Evolutionary conservation across 2,113 vertebrate genomes (phyloP).

Genomic region (Zosterops pallidus): DNA sequence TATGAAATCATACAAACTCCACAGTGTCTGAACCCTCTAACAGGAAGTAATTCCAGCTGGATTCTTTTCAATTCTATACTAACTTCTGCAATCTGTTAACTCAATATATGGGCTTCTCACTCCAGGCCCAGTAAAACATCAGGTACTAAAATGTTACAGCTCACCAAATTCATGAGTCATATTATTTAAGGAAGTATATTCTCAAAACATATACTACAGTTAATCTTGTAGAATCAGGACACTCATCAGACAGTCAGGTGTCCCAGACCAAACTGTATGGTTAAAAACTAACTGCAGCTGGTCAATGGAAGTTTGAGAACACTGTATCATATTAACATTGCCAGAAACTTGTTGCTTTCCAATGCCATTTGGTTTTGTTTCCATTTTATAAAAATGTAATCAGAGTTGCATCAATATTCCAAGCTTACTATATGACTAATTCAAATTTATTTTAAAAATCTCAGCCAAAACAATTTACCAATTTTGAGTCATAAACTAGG

Average conservation of each 20-base stretch:
- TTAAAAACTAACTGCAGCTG: neutral
- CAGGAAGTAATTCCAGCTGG: neutral
- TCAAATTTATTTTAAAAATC: neutral
- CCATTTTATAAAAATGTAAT: neutral
- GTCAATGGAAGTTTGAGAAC: neutral
- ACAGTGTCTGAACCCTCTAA: neutral
- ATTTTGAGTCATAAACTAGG: neutral
- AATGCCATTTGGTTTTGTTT: neutral
- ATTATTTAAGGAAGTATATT: neutral
- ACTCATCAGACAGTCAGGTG: neutral
- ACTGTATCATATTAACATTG: neutral
- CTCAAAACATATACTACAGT: neutral
- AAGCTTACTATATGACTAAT: neutral
- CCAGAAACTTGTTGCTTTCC: neutral
- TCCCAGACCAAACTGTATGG: neutral
- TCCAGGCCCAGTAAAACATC: neutral
- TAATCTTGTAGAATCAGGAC: neutral
- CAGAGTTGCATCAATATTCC: neutral
- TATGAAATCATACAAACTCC: neutral
- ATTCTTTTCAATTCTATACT: neutral
- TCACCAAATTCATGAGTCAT: neutral
- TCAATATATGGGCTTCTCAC: neutral
- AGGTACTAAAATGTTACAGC: neutral
- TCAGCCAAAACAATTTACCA: neutral
- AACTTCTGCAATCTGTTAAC: neutral